These are phyloP conservation scores for Oscheius sp. DNA, from an alignment of 2,888 invertebrate genomes.

Conservation along the genomic window DNA sequence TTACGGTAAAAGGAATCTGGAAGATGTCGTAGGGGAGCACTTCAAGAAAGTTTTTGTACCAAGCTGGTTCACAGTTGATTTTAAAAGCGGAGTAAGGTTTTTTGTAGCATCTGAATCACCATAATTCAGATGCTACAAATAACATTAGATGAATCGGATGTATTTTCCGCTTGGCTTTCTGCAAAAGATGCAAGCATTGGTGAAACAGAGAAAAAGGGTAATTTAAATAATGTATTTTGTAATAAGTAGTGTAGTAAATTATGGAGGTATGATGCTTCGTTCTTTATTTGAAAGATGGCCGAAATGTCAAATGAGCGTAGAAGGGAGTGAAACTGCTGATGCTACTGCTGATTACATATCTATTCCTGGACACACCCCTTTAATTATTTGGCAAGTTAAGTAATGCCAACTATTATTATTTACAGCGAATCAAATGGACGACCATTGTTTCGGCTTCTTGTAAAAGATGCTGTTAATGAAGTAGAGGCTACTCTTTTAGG, in stretches of 20 bases:
- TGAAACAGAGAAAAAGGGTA: conserved; percentile 78
- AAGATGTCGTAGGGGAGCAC: conserved; percentile 86
- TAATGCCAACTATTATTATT: background rate
- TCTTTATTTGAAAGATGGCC: conserved; percentile 93
- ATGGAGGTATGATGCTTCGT: conserved; percentile 90
- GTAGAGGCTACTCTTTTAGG: conserved; percentile 38
- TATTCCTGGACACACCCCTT: conserved; percentile 92
- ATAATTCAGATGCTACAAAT: conserved; percentile 86
- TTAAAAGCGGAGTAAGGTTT: conserved; percentile 94
- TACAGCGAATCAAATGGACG: conserved; percentile 91
- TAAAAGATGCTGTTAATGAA: conserved; percentile 45
- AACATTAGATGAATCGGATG: conserved; percentile 96
- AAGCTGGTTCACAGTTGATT: conserved; percentile 98
- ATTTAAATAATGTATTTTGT: background rate
- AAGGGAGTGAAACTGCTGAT: conserved; percentile 36
- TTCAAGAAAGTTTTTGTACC: conserved; percentile 94
- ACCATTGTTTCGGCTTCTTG: conserved; percentile 81
- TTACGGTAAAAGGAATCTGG: conserved; percentile 79
- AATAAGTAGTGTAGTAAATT: conserved; percentile 80
- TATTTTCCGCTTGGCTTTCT: conserved; percentile 97
- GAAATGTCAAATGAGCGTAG: conserved; percentile 56
- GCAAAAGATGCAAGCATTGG: conserved; percentile 91
- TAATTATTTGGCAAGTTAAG: conserved; percentile 83
- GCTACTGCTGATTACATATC: conserved; percentile 76
- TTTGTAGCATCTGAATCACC: background rate